Percentiles rank a stretch among this genome's conserved stretches.
Conservation (phyloP, 2,888 invertebrate species). For the Ceratothoa steindachneri region DNA sequence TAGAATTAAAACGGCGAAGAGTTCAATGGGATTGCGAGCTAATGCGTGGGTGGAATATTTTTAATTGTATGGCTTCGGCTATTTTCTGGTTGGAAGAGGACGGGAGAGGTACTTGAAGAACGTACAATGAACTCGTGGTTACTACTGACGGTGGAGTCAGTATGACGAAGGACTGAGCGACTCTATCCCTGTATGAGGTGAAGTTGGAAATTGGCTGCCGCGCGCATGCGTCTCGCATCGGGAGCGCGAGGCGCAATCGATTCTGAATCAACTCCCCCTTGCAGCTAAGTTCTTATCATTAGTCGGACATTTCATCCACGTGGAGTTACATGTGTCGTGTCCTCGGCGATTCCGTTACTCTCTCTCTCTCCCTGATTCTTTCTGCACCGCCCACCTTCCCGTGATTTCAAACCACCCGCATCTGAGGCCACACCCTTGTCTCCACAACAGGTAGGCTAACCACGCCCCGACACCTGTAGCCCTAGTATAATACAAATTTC, state of each 20-base stretch:
- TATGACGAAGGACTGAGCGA: too few relatives aligned
- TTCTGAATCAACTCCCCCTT: neutral
- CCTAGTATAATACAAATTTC: neutral
- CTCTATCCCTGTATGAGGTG: too few relatives aligned
- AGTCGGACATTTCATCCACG: neutral
- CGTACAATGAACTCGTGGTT: too few relatives aligned
- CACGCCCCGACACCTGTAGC: slow-evolving; percentile 6
- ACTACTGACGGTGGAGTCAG: too few relatives aligned
- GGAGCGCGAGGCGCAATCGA: neutral
- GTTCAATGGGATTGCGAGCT: too few relatives aligned
- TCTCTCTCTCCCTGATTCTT: neutral
- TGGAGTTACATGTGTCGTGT: neutral
- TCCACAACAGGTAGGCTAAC: slow-evolving; percentile 4
- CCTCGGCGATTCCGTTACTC: neutral
- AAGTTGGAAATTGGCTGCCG: too few relatives aligned
- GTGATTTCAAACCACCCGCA: neutral
- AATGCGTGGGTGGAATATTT: too few relatives aligned
- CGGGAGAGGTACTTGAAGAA: too few relatives aligned
- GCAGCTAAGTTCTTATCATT: slow-evolving; percentile 8
- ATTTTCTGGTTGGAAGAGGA: too few relatives aligned
- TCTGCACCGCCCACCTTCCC: slow-evolving; percentile 1
- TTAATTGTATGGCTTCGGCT: too few relatives aligned
- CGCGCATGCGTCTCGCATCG: neutral
- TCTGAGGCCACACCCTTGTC: neutral
- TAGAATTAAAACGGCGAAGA: too few relatives aligned